A percentile compares a stretch with the other conserved stretches of the same genome.
phyloP scores from a whole-genome alignment of 2,888 invertebrate species.

The Acanthopleura granulata region DNA sequence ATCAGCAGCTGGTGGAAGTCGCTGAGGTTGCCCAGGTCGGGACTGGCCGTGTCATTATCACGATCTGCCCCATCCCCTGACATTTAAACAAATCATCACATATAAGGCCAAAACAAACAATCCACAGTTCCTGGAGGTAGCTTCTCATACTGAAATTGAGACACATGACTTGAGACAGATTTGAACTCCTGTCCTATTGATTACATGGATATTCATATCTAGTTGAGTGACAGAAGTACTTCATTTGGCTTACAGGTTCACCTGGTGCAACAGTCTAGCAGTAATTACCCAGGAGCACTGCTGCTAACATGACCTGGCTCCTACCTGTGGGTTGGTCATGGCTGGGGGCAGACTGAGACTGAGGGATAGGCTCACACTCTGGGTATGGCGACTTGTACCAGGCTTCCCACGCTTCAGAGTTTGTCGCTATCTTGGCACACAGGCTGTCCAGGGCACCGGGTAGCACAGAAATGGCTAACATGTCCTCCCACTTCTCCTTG shows the following conservation, averaged over 20 bases:
- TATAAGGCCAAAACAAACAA: too few species aligned
- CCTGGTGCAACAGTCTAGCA: too few species aligned
- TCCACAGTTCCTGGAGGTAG: too few species aligned
- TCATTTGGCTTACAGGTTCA: too few species aligned
- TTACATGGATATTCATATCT: too few species aligned
- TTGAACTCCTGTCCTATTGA: too few species aligned
- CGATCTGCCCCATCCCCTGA: slow-evolving; percentile 10
- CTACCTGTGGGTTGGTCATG: not conserved
- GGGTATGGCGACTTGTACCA: slow-evolving; percentile 61
- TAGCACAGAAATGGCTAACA: slow-evolving; percentile 66
- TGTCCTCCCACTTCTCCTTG: slow-evolving; percentile 66
- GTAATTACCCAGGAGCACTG: not conserved
- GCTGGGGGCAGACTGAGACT: slow-evolving; percentile 22
- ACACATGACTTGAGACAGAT: too few species aligned
- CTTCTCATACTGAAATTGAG: too few species aligned
- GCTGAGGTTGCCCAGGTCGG: slow-evolving; percentile 53
- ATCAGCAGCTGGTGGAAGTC: slow-evolving; percentile 66
- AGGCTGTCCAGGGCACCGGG: slow-evolving; percentile 66
- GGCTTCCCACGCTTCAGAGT: slow-evolving; percentile 57
- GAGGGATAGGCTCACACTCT: slow-evolving; percentile 57
- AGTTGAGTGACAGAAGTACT: too few species aligned
- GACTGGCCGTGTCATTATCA: slow-evolving; percentile 26
- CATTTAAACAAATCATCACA: not conserved
- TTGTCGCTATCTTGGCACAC: slow-evolving; percentile 61
- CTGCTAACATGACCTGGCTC: not conserved